Conservation (phyloP, 2,113 vertebrate genomes). For the Solea solea region DNA sequence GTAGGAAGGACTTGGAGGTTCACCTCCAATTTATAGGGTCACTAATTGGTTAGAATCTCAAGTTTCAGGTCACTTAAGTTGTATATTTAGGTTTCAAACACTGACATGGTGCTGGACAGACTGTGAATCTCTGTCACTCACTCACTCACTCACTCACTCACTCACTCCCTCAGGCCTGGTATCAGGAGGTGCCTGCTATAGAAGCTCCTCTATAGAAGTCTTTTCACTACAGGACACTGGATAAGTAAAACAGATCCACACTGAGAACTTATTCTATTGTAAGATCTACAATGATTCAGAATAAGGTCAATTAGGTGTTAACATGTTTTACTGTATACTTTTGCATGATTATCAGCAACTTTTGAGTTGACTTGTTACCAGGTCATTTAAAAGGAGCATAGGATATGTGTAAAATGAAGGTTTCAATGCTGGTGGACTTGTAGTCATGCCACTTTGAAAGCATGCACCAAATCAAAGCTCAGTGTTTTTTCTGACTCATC, state of each 20-base stretch:
- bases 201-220: conserved; percentile 82
- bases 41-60: too few species aligned
- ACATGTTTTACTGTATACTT: not conserved
- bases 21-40: too few species aligned
- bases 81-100: too few species aligned
- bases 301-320: not conserved
- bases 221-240: conserved; percentile 80
- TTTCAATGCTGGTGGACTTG: conserved; percentile 42
- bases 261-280: not conserved
- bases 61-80: too few species aligned
- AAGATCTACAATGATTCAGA: too few species aligned
- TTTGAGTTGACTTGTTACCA: conserved; percentile 3
- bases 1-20: too few species aligned
- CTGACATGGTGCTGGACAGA: too few species aligned
- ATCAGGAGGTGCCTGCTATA: conserved; percentile 80
- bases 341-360: conserved; percentile 52
- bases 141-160: not conserved
- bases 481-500: conserved; percentile 64
- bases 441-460: conserved; percentile 60
- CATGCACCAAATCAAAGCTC: conserved; percentile 42
- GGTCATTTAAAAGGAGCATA: conserved; percentile 1
- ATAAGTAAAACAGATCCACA: not conserved
- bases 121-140: not conserved
- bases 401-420: conserved; percentile 7
- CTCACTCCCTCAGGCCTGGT: conserved; percentile 43